Evolutionary conservation across 37 sponge, comb jelly and placozoan genomes (phyloP).

Genomic region (Ianthella basta): DNA sequence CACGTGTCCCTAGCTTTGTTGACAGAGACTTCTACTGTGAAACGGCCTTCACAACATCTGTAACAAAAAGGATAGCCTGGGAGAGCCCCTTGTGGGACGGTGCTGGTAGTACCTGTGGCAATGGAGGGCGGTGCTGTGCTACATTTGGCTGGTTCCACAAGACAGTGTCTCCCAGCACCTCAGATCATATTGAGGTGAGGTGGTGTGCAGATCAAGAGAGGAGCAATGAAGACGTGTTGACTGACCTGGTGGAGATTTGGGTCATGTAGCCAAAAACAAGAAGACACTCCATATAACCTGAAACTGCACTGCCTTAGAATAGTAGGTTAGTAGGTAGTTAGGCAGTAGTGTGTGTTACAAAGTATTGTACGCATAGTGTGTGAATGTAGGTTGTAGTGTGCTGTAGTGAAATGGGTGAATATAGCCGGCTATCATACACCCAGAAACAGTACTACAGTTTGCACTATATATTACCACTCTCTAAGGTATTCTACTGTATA

Average conservation of each 20-base stretch:
- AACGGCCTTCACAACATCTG: not conserved
- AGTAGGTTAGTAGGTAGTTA: no score
- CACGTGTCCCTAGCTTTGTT: constrained; percentile 24
- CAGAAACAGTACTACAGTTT: no score
- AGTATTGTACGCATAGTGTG: no score
- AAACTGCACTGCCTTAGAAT: no score
- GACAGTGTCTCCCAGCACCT: constrained; percentile 12
- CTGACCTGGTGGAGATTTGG: constrained; percentile 41
- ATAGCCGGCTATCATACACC: not conserved
- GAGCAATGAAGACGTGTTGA: constrained; percentile 43
- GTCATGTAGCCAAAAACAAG: constrained; percentile 24
- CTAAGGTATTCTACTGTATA: no score
- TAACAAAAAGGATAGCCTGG: not conserved
- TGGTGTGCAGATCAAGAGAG: constrained; percentile 40
- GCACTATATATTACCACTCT: not conserved
- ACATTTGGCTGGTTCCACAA: constrained; percentile 47
- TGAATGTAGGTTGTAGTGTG: not conserved
- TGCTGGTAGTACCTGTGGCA: constrained; percentile 25
- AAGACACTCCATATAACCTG: no score
- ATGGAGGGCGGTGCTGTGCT: constrained; percentile 31
- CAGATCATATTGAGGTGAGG: constrained; percentile 58
- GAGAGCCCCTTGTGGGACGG: constrained; percentile 62
- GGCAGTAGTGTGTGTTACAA: no score
- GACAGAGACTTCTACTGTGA: constrained; percentile 36
- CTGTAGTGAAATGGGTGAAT: not conserved